Base-by-base conservation (phyloP, 2,888 invertebrate genomes). In the Drosophila paranaensis region DNA sequence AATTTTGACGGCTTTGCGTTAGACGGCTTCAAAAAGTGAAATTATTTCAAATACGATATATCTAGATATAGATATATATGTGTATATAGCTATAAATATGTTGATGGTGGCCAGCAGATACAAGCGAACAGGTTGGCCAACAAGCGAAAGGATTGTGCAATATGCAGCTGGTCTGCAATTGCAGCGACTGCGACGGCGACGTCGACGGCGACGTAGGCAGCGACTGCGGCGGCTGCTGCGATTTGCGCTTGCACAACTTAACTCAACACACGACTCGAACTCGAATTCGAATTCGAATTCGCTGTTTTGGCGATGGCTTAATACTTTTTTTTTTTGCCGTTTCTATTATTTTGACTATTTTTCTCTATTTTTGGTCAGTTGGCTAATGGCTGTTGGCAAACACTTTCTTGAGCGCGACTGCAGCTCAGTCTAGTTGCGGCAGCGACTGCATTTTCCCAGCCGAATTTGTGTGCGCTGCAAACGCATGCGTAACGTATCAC, bases 1-100 rank as follows among this genome's bases (percentile, higher is more conserved):
- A 91, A 92, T 92, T 92, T 92, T 92, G 92, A 80, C 90, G 90
- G 79, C 81, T 92, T 91, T 79, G 82, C 80, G 56, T 75, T 77
- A 63, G 62, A 57, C 79, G 81, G 72, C 67, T 77, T 70, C 39
- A 14, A 73, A 14, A 73, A 55, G 54, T 43, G 66, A 69, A 76
- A 61, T 33, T 79, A 75, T 51, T 27, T 2, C 45, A 35, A 42
- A 60, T 51, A 16, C 13, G 5, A 25, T 30, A 48, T 48, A 30
- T 46, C n/a, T 46, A 27, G 9, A 53, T 39, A 40, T 40, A 40
- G 30, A 16, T 30, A 11, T 16, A 16, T 8, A 14, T 42, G 10
- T 20, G 33, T 20, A 9, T 33, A 33, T 13, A n/a, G 43, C 2
- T 13, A 20, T 42, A 10, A n/a, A 48, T 13, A 20, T 42, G 0